phyloP scores from a whole-genome alignment of 2,797 vertebrate species.

The Pagetopsis macropterus region DNA sequence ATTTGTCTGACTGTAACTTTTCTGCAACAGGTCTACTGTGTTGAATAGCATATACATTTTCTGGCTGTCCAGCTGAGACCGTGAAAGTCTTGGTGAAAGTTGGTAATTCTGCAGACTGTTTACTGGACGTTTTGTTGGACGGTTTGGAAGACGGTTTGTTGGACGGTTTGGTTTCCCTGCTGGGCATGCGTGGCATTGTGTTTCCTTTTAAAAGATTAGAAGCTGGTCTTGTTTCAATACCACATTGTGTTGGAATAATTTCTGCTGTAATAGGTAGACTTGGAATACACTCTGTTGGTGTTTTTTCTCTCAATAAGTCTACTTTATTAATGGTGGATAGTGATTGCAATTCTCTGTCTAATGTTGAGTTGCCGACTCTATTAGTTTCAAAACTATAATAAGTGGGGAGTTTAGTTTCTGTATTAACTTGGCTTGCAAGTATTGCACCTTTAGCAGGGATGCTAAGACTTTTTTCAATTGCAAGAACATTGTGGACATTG shows the following conservation, averaged over 20 bases:
- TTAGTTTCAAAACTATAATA: slow-evolving; percentile 9
- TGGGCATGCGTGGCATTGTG: not conserved
- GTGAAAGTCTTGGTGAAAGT: slow-evolving; percentile 9
- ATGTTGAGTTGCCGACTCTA: slow-evolving; percentile 13
- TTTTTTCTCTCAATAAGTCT: slow-evolving; percentile 14
- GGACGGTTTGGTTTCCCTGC: slow-evolving; percentile 26
- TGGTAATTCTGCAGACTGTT: not conserved
- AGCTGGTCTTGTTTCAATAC: slow-evolving; percentile 15
- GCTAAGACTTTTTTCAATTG: slow-evolving; percentile 6
- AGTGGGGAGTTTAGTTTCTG: too few species aligned
- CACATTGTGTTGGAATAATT: slow-evolving; percentile 16
- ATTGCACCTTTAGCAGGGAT: too few species aligned
- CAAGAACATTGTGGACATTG: slow-evolving; percentile 12
- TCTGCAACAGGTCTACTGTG: not conserved
- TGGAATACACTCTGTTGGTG: slow-evolving; percentile 9
- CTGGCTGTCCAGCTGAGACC: slow-evolving; percentile 21
- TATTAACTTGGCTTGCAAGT: too few species aligned
- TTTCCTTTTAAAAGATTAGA: slow-evolving; percentile 28
- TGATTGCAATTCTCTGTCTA: slow-evolving; percentile 10
- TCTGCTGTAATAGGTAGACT: slow-evolving; percentile 15
- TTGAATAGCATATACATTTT: slow-evolving; percentile 7
- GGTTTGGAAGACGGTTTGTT: slow-evolving; percentile 18
- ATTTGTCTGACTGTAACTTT: slow-evolving; percentile 24
- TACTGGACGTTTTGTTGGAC: too few species aligned
- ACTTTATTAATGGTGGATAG: not conserved